phyloP scores from a whole-genome alignment of 2,888 invertebrate species.

The Chrysomela aeneicollis region DNA sequence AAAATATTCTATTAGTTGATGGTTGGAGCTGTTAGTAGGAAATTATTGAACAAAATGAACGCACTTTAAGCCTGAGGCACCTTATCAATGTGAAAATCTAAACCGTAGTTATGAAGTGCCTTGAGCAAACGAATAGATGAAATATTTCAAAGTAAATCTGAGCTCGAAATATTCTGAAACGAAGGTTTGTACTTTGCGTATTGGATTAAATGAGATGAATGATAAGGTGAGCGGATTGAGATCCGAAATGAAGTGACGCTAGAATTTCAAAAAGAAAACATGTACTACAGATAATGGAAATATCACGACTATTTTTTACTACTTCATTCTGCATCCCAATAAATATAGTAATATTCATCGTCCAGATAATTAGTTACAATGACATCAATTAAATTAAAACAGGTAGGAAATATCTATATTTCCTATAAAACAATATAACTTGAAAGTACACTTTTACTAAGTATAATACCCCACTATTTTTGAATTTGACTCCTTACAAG shows the following conservation, averaged over 20 bases:
- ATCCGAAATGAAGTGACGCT: slow-evolving; percentile 58
- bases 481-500: no score
- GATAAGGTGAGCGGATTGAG: slow-evolving; percentile 58
- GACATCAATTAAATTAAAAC: no score
- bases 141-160: slow-evolving; percentile 58
- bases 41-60: slow-evolving; percentile 1
- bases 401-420: no score
- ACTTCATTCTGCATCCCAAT: no score
- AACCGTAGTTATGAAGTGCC: slow-evolving; percentile 48
- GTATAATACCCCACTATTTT: no score
- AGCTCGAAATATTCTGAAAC: slow-evolving; percentile 55
- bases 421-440: no score
- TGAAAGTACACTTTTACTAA: no score
- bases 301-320: slow-evolving; percentile 22
- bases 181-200: slow-evolving; percentile 56
- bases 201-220: slow-evolving; percentile 58
- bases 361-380: no score
- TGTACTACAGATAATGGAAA: slow-evolving; percentile 52
- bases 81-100: slow-evolving; percentile 53
- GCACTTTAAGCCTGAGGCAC: slow-evolving; percentile 30
- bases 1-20: not conserved
- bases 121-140: slow-evolving; percentile 57
- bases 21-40: not conserved
- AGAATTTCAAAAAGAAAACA: slow-evolving; percentile 57
- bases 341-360: no score